Evolutionary conservation across 2,113 vertebrate genomes (phyloP).

Genomic region (Pogonocichla stellata): DNA sequence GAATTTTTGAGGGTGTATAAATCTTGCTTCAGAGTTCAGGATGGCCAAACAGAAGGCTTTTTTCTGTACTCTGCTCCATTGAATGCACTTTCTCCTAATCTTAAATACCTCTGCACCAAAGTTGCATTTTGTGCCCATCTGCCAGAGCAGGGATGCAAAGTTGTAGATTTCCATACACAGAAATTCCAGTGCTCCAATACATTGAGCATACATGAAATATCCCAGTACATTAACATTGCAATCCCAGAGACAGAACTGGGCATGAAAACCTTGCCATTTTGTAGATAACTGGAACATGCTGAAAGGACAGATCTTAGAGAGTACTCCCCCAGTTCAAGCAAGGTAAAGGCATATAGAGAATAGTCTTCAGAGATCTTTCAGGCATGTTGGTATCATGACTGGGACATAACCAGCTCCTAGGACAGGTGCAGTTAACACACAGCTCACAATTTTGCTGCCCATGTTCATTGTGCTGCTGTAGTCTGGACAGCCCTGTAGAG

Average conservation of each 20-base stretch:
- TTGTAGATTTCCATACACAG: neutral
- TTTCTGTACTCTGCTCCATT: neutral
- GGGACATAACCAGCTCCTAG: neutral
- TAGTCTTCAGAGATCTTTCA: neutral
- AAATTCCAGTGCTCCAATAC: neutral
- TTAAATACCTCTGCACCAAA: neutral
- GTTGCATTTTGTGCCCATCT: neutral
- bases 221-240: neutral
- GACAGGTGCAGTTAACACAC: neutral
- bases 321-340: neutral
- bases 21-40: neutral
- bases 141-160: neutral
- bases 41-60: neutral
- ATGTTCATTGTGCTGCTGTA: neutral
- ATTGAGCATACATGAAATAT: neutral
- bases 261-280: neutral
- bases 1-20: neutral
- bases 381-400: neutral
- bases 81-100: neutral
- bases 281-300: accelerated
- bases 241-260: neutral
- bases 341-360: neutral
- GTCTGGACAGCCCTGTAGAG: neutral
- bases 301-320: neutral
- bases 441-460: neutral